Base-by-base conservation (phyloP, 2,797 vertebrate species). In the Adrianichthys oophorus region DNA sequence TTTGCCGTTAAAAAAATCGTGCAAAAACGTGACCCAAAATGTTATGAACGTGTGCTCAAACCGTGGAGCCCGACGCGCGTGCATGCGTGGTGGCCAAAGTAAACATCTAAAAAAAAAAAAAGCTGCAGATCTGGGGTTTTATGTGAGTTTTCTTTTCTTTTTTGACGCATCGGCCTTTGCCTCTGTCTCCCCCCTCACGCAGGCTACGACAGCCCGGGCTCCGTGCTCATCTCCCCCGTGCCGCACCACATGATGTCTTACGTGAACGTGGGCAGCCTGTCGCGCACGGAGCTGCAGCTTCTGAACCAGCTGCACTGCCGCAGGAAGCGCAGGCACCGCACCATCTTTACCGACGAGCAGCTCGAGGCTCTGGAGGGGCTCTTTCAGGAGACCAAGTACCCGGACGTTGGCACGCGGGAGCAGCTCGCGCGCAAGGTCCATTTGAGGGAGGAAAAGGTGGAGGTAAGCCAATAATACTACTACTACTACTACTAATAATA, bases 331-430 rank as follows among this genome's bases (percentile, higher is more conserved):
- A 86, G 97, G 45, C 97, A 99, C 67, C 91, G 96, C 60, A 98
- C 97, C 50, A 98, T 99, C 86, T 98, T 98, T 89, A 98, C 97
- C 0, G 97, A 98, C 77, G 96, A 98, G 86, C 97, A 99, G 90
- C 93, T 99, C 26, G 97, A 98, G 85, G 97, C 97, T 4, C 87
- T 99, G 70, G 97, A 99, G 88, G 95, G 93, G 76, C 94, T 99
- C 54, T 99, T 99, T 83, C 96, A 97, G 74, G 95, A 98, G 89
- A 99, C 97, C 65, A 98, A 99, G 88, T 99, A 99, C 85, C 97
- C 97, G 15, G 97, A 99, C 62, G 96, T 99, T 59, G 96, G 95
- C 41, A 98, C 96, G 3, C 90, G 97, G 62, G 97, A 99, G 70
- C 97, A 98, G 88, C 90, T 98, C 78, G 97, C 97, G 57, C 92